Percentiles rank a stretch among this genome's conserved stretches.
phyloP scores from a whole-genome alignment of 2,113 vertebrate species.

The Neogale vison region DNA sequence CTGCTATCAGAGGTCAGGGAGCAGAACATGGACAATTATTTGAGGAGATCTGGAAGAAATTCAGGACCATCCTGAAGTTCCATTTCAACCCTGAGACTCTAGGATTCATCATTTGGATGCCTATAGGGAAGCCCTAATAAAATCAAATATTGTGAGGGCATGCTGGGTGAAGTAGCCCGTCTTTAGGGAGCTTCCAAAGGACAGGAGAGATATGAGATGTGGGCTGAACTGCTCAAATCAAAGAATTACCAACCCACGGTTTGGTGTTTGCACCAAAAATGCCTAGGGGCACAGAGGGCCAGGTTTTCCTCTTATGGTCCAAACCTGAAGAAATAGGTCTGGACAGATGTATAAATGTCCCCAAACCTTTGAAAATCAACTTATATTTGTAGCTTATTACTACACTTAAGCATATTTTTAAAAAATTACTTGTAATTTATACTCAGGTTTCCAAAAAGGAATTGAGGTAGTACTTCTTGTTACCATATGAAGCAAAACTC shows the following conservation, averaged over 20 bases:
- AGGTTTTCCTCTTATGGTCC: background rate
- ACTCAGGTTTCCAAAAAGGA: conserved; percentile 37
- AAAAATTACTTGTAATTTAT: conserved; percentile 40
- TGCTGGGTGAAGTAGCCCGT: background rate
- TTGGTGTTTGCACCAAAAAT: background rate
- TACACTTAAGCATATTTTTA: background rate
- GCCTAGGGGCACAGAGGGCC: background rate
- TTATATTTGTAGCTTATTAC: background rate
- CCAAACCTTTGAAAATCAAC: conserved; percentile 22
- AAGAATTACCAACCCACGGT: background rate
- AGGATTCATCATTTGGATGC: background rate
- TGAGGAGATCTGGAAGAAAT: background rate
- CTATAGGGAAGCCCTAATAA: background rate
- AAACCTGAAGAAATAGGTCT: conserved; percentile 8
- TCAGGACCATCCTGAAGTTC: background rate
- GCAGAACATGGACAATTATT: background rate
- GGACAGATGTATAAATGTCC: background rate
- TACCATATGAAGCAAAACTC: background rate
- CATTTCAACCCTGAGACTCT: background rate
- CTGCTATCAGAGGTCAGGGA: background rate
- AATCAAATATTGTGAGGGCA: background rate
- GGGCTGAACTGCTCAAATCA: background rate
- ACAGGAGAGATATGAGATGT: background rate
- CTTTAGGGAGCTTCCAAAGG: conserved; percentile 18
- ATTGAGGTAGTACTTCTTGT: background rate